Percentiles rank a stretch among this genome's conserved stretches.
Conservation (phyloP, 1,140 invertebrate species). For the Parapsyche elsis region DNA sequence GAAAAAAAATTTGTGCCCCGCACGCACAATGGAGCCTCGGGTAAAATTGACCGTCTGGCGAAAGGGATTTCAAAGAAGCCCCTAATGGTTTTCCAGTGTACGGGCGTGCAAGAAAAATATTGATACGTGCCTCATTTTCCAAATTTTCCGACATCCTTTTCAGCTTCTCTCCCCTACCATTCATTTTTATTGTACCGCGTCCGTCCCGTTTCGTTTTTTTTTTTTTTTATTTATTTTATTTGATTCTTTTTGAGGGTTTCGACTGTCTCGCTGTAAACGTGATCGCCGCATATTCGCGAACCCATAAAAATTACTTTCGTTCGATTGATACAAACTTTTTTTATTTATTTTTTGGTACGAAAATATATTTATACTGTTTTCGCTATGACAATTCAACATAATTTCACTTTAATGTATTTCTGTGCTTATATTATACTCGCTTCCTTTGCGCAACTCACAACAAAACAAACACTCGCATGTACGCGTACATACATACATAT, state of each 20-base stretch:
- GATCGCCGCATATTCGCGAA: not conserved
- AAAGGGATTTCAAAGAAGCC: constrained; percentile 25
- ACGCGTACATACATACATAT: no score
- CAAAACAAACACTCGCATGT: no score
- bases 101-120: constrained; percentile 22
- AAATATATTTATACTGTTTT: no score
- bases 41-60: constrained; percentile 24
- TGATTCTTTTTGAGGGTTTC: not conserved
- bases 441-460: no score
- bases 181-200: not conserved
- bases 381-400: no score
- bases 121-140: constrained; percentile 28
- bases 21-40: not conserved
- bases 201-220: not conserved
- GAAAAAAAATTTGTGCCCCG: not conserved
- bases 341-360: no score
- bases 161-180: not conserved
- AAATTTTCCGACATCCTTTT: constrained; percentile 11
- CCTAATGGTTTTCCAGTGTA: constrained; percentile 28
- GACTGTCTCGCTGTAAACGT: not conserved
- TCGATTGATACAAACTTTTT: not conserved
- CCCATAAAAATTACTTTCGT: not conserved
- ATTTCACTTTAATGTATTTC: no score
- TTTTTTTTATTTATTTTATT: not conserved
- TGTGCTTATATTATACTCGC: no score